Evolutionary conservation across 64 coral and sea anemone species (phyloP).

Genomic region (Pocillopora damicornis): DNA sequence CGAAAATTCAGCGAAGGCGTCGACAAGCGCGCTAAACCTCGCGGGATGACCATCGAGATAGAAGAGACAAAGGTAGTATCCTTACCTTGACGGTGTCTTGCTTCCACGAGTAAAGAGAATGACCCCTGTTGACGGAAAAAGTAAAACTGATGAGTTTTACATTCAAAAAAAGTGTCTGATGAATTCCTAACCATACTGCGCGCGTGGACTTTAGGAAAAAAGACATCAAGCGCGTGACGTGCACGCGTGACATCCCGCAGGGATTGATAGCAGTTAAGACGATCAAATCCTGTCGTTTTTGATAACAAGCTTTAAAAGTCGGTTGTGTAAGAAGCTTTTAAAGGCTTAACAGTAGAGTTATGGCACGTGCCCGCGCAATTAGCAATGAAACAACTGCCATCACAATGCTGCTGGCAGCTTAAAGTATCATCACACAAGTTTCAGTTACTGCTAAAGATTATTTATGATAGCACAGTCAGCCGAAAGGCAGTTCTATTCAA

Average conservation of each 20-base stretch:
- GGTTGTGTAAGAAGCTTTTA: neutral
- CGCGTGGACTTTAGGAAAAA: neutral
- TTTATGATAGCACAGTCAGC: no score
- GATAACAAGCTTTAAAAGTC: neutral
- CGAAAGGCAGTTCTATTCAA: no score
- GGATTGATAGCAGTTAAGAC: neutral
- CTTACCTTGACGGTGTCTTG: constrained; percentile 19
- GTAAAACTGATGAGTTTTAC: constrained; percentile 7
- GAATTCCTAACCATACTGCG: neutral
- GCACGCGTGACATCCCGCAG: neutral
- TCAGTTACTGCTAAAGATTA: no score
- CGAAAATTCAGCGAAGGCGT: neutral
- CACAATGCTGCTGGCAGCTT: no score
- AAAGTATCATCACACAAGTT: no score
- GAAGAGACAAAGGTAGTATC: neutral
- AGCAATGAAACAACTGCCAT: neutral
- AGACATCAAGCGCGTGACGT: neutral
- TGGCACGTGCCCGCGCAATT: constrained; percentile 19
- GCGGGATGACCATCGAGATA: neutral
- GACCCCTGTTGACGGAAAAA: constrained; percentile 17
- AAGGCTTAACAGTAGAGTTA: neutral
- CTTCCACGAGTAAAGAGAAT: neutral
- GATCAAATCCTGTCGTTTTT: neutral
- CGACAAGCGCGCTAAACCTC: neutral
- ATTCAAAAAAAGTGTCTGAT: neutral